Conservation (phyloP, 2,113 vertebrate genomes). For the Capreolus pygargus region DNA sequence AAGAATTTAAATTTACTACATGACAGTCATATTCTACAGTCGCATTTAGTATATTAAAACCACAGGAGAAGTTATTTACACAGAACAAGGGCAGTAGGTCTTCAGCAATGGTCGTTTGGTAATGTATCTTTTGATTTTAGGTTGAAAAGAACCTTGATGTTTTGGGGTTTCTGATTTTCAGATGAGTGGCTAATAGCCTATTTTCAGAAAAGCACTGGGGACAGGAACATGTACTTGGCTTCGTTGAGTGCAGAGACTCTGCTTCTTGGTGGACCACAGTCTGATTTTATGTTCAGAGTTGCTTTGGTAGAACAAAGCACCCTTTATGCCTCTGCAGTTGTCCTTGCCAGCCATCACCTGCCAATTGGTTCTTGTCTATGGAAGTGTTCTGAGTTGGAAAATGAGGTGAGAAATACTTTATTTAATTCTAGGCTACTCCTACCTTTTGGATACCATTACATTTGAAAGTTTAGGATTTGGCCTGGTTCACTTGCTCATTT, state of each 20-base stretch:
- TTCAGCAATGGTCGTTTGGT: not conserved
- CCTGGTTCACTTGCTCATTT: not conserved
- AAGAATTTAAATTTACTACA: constrained; percentile 12
- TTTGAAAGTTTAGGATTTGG: constrained; percentile 10
- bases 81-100: not conserved
- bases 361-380: constrained; percentile 44
- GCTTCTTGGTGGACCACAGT: constrained; percentile 27
- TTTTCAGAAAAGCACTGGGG: not conserved
- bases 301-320: constrained; percentile 42
- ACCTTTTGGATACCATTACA: not conserved
- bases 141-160: not conserved
- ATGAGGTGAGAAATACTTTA: constrained; percentile 39
- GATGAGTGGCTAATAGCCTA: not conserved
- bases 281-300: constrained; percentile 59
- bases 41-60: not conserved
- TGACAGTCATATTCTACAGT: not conserved
- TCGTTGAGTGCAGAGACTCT: not conserved
- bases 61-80: constrained; percentile 2
- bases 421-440: not conserved
- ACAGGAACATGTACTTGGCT: not conserved
- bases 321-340: constrained; percentile 35
- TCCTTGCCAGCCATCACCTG: constrained; percentile 54
- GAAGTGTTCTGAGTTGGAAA: constrained; percentile 52
- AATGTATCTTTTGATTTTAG: constrained; percentile 47
- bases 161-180: constrained; percentile 17